phyloP scores from a whole-genome alignment of 92 coral and sea anemone genomes.

The Porites rus region DNA sequence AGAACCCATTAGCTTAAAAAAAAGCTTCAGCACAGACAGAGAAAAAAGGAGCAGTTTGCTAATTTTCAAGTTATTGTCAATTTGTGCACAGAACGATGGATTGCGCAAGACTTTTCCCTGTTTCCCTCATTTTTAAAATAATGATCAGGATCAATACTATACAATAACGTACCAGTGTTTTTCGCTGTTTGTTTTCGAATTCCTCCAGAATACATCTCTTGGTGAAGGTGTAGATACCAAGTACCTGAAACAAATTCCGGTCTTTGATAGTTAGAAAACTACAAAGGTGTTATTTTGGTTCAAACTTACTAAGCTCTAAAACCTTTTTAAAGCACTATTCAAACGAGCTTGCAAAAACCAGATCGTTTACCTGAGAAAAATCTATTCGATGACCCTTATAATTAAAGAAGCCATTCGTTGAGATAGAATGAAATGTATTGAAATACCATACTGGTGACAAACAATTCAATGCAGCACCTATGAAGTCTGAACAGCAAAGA shows the following conservation, averaged over 20 bases:
- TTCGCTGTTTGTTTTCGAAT: slow-evolving; percentile 92
- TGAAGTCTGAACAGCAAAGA: background rate
- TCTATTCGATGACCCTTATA: too few species aligned
- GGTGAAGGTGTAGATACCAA: slow-evolving; percentile 97
- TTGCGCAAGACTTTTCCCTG: too few species aligned
- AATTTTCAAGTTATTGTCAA: background rate
- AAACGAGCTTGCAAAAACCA: too few species aligned
- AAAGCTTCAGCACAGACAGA: background rate
- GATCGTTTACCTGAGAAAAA: too few species aligned
- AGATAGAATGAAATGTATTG: too few species aligned
- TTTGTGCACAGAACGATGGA: too few species aligned
- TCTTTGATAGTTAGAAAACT: background rate
- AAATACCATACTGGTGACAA: background rate
- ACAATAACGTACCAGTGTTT: slow-evolving; percentile 74
- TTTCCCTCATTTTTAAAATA: too few species aligned
- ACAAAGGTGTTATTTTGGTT: background rate
- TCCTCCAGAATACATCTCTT: slow-evolving; percentile 94
- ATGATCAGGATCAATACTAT: background rate
- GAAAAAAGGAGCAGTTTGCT: background rate
- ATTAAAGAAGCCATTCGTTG: too few species aligned
- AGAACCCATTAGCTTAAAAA: background rate
- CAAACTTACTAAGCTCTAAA: background rate
- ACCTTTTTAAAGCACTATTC: background rate
- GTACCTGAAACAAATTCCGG: slow-evolving; percentile 67
- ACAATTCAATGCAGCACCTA: background rate